These are phyloP conservation scores for Hydrochoerus hydrochaeris DNA, from an alignment of 2,113 vertebrate species.

Conservation along the genomic window DNA sequence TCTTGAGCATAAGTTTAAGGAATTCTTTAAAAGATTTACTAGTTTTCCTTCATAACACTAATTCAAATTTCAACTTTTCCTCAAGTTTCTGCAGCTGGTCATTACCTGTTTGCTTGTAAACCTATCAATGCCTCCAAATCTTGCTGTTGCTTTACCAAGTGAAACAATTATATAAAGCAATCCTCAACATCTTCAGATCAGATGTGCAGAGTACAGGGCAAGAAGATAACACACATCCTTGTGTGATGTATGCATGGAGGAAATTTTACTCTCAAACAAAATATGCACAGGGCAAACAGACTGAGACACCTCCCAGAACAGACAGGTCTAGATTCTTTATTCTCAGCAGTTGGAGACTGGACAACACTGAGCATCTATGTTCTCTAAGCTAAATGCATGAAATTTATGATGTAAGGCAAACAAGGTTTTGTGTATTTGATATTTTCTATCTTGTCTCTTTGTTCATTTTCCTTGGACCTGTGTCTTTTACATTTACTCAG, in stretches of 20 bases:
- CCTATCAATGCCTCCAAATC: not conserved
- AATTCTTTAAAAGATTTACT: constrained; percentile 21
- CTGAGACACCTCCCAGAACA: not conserved
- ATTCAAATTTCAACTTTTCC: not conserved
- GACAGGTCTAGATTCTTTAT: not conserved
- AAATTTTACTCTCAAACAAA: not conserved
- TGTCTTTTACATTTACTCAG: not conserved
- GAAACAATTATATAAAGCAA: not conserved
- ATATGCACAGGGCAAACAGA: not conserved
- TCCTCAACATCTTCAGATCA: not conserved
- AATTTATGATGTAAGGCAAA: not conserved
- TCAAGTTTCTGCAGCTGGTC: not conserved
- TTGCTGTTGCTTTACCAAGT: not conserved
- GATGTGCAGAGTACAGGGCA: not conserved
- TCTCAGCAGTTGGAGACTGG: not conserved
- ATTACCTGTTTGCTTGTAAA: not conserved
- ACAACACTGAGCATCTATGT: not conserved
- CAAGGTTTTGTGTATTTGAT: not conserved
- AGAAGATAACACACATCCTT: not conserved
- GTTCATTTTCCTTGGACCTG: not conserved
- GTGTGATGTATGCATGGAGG: not conserved
- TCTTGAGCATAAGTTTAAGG: constrained; percentile 51
- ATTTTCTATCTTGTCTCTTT: not conserved
- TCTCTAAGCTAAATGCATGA: not conserved
- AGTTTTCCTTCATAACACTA: not conserved